Evolutionary conservation across 1,140 invertebrate species (phyloP), one percentile per base, ranked within the genome.

Genomic region (Macrosteles quadrilineatus): DNA sequence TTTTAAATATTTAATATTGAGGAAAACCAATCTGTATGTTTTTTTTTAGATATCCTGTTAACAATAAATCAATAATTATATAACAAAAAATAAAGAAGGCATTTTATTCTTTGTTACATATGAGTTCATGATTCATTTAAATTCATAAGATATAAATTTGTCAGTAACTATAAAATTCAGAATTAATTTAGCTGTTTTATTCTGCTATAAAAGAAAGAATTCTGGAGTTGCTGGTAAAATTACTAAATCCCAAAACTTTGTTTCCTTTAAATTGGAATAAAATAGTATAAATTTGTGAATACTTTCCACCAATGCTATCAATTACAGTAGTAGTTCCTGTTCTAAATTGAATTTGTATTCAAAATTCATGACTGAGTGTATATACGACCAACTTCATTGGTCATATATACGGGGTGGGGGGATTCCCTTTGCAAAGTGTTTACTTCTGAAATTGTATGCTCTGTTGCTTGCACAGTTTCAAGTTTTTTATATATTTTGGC

Each of bases 371-470:
- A 59, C 55, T 59, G 55, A 59, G 55, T 59, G 55, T 59, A 59
- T 59, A 59, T 59, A 29, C 55, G 12, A 23, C 55, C 23, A 59
- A 59, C 21, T 29, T 27, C 23, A 6, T 50, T 59, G 23, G 55
- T 29, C 23, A 23, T 29, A 59, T 59, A 59, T 59, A 59, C 55
- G 47, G 47, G 47, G 47, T 50, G 47, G 47, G 47, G 47, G 47
- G 47, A 6, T 17, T 50, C 21, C 47, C n/a, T 50, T 19, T 19
- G 4, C 6, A 6, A 14, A n/a, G n/a, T n/a, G n/a, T n/a, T n/a
- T n/a, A n/a, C n/a, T n/a, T n/a, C n/a, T n/a, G n/a, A n/a, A n/a
- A n/a, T n/a, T n/a, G n/a, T n/a, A n/a, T n/a, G n/a, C n/a, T n/a
- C n/a, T n/a, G n/a, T n/a, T n/a, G n/a, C n/a, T n/a, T n/a, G n/a